These are phyloP conservation scores for Pterois miles DNA, from an alignment of 2,797 vertebrate genomes.

Conservation along the genomic window DNA sequence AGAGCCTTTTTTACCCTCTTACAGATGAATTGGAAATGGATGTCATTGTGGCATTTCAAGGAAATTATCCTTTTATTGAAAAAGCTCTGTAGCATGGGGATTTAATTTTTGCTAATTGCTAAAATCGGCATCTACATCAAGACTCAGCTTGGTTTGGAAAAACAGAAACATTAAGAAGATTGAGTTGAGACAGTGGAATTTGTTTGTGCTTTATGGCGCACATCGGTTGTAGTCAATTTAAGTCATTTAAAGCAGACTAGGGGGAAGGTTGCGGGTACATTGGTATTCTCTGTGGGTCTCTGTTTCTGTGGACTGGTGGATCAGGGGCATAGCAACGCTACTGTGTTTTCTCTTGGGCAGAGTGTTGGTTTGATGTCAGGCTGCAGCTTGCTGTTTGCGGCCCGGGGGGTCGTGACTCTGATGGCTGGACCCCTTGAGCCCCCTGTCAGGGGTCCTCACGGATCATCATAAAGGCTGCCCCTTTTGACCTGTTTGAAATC, in stretches of 20 bases:
- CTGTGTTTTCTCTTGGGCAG: conserved; percentile 37
- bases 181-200: conserved; percentile 28
- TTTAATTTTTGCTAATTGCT: conserved; percentile 40
- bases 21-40: conserved; percentile 25
- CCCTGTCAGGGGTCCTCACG: conserved; percentile 57
- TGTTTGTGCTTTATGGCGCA: conserved; percentile 27
- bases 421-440: conserved; percentile 41
- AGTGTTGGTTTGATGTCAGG: conserved; percentile 62
- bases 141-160: conserved; percentile 22
- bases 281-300: conserved; percentile 23
- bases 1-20: background rate
- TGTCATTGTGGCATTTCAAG: conserved; percentile 25
- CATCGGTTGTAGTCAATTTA: conserved; percentile 34
- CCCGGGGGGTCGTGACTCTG: conserved; percentile 57
- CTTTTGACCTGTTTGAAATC: conserved; percentile 66
- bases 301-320: conserved; percentile 33
- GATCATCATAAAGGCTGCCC: conserved; percentile 56
- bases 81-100: conserved; percentile 7
- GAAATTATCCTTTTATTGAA: conserved; percentile 31
- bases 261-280: conserved; percentile 22
- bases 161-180: conserved; percentile 42
- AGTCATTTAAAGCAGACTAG: conserved; percentile 15
- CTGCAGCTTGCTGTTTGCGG: conserved; percentile 49
- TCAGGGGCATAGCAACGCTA: conserved; percentile 16
- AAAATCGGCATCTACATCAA: conserved; percentile 15